phyloP scores from a whole-genome alignment of 2,888 invertebrate species.

The Macrosoma leucophasiata region DNA sequence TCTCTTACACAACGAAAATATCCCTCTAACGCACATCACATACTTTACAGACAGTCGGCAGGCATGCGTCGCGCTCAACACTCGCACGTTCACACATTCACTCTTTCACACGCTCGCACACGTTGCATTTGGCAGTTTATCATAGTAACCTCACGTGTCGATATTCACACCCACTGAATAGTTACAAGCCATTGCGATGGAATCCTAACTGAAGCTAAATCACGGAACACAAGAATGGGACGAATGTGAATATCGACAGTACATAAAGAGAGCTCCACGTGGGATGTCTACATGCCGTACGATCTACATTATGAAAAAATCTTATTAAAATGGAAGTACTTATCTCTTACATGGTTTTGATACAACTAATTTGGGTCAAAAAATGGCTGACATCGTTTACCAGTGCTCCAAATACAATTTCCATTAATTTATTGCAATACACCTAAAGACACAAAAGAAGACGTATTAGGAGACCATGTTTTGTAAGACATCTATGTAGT shows the following conservation, averaged over 20 bases:
- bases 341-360: constrained; percentile 55
- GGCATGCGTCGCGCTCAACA: constrained; percentile 20
- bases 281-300: constrained; percentile 59
- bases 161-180: constrained; percentile 51
- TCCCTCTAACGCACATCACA: constrained; percentile 37
- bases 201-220: constrained; percentile 31
- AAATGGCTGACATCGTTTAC: constrained; percentile 66
- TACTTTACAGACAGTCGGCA: constrained; percentile 26
- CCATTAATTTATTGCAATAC: constrained; percentile 49
- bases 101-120: constrained; percentile 28
- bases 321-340: constrained; percentile 74
- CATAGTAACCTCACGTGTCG: constrained; percentile 52
- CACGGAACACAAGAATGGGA: constrained; percentile 31
- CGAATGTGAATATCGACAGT: constrained; percentile 58
- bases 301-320: constrained; percentile 65
- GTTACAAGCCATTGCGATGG: constrained; percentile 12
- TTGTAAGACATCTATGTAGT: no score
- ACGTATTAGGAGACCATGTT: constrained; percentile 50
- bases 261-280: constrained; percentile 50
- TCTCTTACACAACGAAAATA: constrained; percentile 59
- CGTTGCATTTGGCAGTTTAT: constrained; percentile 70
- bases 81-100: constrained; percentile 31
- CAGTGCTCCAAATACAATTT: constrained; percentile 59
- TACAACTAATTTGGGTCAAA: constrained; percentile 66
- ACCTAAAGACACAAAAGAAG: constrained; percentile 63